These are phyloP conservation scores for Heliangelus exortis DNA, from an alignment of 2,797 vertebrate genomes.

Conservation along the genomic window DNA sequence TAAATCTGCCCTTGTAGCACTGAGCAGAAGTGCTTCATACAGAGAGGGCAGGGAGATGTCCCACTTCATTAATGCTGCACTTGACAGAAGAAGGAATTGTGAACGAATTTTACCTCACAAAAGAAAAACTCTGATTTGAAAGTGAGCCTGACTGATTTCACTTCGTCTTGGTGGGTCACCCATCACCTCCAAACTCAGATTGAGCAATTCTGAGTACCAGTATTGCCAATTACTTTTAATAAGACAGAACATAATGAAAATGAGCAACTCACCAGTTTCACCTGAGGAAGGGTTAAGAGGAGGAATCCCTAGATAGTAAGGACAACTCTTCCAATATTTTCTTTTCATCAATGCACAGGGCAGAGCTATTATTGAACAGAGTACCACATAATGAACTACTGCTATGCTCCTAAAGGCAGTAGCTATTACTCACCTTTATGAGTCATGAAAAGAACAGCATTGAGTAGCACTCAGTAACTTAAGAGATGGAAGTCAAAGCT, in stretches of 20 bases:
- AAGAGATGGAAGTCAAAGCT: conserved; percentile 9
- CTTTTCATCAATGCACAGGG: background rate
- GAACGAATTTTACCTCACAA: background rate
- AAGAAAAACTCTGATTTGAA: background rate
- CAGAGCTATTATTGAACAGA: background rate
- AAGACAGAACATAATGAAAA: background rate
- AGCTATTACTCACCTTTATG: background rate
- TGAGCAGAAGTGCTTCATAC: background rate
- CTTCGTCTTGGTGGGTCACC: background rate
- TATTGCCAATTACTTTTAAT: background rate
- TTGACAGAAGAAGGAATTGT: background rate
- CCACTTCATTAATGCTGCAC: background rate
- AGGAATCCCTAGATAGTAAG: background rate
- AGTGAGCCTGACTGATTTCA: background rate
- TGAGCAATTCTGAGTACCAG: background rate
- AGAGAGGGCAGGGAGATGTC: background rate
- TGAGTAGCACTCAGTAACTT: background rate
- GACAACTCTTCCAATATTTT: background rate
- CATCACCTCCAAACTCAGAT: background rate
- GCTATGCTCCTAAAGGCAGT: background rate
- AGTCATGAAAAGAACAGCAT: background rate
- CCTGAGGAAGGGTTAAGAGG: background rate
- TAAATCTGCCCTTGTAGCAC: background rate
- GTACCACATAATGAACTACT: background rate
- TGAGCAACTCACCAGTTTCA: background rate